These are phyloP conservation scores for Micronycteris hirsuta DNA, from an alignment of 2,113 vertebrate genomes.

Conservation along the genomic window DNA sequence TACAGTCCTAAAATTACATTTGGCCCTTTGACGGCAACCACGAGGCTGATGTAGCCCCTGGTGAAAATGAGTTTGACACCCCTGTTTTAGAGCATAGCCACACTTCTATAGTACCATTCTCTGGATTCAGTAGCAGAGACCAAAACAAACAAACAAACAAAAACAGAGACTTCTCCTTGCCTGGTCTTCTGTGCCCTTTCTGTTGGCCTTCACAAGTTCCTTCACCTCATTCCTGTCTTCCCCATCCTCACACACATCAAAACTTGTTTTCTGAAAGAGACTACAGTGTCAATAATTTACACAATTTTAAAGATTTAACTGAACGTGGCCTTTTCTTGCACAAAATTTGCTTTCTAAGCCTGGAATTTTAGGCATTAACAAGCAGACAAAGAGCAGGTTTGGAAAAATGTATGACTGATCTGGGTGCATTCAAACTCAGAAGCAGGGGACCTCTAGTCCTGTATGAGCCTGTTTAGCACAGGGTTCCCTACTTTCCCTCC, in stretches of 20 bases:
- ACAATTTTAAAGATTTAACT: neutral
- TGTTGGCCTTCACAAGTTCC: neutral
- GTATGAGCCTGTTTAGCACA: too few species aligned
- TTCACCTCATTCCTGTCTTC: neutral
- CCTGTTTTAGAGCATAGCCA: neutral
- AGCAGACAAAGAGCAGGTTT: neutral
- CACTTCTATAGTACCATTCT: neutral
- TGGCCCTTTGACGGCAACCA: too few species aligned
- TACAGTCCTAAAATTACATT: too few species aligned
- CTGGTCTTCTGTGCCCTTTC: neutral
- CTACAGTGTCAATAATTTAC: neutral
- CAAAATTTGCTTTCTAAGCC: neutral
- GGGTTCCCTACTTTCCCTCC: neutral
- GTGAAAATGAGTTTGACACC: too few species aligned
- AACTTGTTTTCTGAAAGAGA: neutral
- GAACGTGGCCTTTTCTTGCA: neutral
- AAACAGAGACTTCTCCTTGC: too few species aligned
- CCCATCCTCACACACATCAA: neutral
- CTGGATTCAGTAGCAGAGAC: neutral
- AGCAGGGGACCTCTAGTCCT: too few species aligned
- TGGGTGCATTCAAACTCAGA: neutral
- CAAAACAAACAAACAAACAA: neutral
- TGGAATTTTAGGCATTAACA: neutral
- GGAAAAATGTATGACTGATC: neutral
- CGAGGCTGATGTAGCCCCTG: too few species aligned